Conservation (phyloP, 2,888 invertebrate genomes). For the Caenorhabditis macrosperma region DNA sequence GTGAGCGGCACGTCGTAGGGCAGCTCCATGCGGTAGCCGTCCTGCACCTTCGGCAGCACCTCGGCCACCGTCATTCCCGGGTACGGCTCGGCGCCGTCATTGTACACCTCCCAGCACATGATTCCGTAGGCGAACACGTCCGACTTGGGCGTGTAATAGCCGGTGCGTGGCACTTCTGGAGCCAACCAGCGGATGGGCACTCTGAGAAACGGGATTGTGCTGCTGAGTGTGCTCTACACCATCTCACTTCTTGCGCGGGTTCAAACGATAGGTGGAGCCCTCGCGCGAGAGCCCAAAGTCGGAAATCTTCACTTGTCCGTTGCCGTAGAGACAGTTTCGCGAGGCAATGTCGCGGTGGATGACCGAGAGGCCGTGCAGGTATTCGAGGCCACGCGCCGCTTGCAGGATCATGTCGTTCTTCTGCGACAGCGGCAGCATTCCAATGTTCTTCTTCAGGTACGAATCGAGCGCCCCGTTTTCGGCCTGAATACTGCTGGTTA, state of each 20-base stretch:
- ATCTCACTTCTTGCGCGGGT: constrained; percentile 47
- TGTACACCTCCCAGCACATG: constrained; percentile 59
- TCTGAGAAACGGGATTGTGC: constrained; percentile 22
- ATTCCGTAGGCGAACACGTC: constrained; percentile 66
- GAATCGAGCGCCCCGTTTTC: constrained; percentile 68
- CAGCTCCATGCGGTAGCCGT: constrained; percentile 68
- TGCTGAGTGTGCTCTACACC: background rate
- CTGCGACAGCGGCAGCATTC: constrained; percentile 35
- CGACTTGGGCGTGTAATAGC: constrained; percentile 59
- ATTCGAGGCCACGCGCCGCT: constrained; percentile 69
- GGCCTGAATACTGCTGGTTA: constrained; percentile 45
- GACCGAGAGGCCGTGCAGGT: constrained; percentile 61
- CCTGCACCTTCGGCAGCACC: constrained; percentile 62
- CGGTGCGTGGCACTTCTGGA: constrained; percentile 62
- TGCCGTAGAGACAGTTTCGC: constrained; percentile 65
- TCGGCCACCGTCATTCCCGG: constrained; percentile 67
- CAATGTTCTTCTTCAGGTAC: constrained; percentile 66
- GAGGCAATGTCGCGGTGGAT: constrained; percentile 65
- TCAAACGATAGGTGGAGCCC: constrained; percentile 48
- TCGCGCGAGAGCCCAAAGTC: constrained; percentile 65
- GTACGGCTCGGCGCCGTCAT: constrained; percentile 67
- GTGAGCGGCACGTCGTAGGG: constrained; percentile 7
- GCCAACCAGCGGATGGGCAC: constrained; percentile 69
- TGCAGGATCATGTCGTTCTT: constrained; percentile 69
- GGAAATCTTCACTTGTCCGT: constrained; percentile 63